Base-by-base conservation (phyloP, 2,888 invertebrate genomes). In the Dicranocentrus wangi region DNA sequence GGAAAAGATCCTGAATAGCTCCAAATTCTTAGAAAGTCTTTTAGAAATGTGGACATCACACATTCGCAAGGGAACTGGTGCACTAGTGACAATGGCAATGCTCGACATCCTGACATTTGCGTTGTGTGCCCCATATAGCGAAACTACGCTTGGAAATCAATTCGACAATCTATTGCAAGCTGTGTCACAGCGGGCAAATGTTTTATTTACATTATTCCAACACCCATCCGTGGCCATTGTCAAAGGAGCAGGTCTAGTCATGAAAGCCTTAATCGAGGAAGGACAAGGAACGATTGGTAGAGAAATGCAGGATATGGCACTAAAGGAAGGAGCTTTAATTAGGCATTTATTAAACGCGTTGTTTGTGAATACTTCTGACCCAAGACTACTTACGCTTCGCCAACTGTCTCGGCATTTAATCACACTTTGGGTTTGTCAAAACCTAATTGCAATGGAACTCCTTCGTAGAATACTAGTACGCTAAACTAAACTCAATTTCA, bases 211-310 rank as follows among this genome's bases (percentile, higher is more conserved):
- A 88, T 90, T 99, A 53, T 98, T 98, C 89, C 94, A 95, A 91
- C 98, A 98, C 91, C 97, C 97, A 0, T 99, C 98, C 2, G 92
- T 98, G 91, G 98, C 99, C 0, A 96, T 99, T 83, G 96, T 99
- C 1, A 99, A 99, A 90, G 99, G 99, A 47, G 99, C 99, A 0
- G 99, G 99, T 0, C 90, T 99, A 71, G 95, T 99, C 63, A 95
- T 99, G 93, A 93, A 98, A 83, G 99, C 99, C 21, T 92, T 99
- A 28, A 98, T 99, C 72, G 99, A 99, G 90, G 99, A 99, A 89
- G 98, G 98, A 1, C 94, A 95, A 86, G 92, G 93, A n/a, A 94
- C 94, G 87, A 94, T 97, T 15, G 96, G 98, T 0, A 92, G 94
- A 32, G 93, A 94, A 87, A 98, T 99, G 97, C 99, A 98, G 90